Evolutionary conservation across 2,797 vertebrate species (phyloP).

Genomic region (Carcharodon carcharias): DNA sequence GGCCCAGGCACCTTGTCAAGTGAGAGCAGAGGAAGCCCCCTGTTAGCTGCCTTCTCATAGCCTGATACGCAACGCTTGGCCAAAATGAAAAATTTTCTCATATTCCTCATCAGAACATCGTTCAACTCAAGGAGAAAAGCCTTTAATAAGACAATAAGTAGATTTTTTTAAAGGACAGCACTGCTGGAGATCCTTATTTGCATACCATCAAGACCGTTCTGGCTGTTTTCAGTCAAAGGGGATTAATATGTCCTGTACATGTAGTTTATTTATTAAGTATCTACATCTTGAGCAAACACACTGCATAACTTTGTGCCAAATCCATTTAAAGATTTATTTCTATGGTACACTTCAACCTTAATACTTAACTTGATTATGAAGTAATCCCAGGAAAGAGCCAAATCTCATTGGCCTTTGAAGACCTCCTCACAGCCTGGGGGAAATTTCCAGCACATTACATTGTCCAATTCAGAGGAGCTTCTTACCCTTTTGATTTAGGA

Average conservation of each 20-base stretch:
- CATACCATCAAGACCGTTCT: neutral
- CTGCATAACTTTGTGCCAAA: neutral
- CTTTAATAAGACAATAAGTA: neutral
- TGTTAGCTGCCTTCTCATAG: neutral
- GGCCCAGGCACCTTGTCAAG: neutral
- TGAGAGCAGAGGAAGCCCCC: neutral
- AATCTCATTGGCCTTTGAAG: neutral
- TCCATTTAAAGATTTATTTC: neutral
- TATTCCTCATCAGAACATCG: neutral
- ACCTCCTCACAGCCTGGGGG: neutral
- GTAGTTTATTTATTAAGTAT: slow-evolving; percentile 7
- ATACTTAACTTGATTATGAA: slow-evolving; percentile 22
- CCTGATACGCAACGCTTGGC: neutral
- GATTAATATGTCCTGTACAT: neutral
- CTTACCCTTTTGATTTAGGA: neutral
- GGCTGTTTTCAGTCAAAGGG: neutral
- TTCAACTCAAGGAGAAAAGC: neutral
- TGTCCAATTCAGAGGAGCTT: neutral
- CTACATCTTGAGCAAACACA: neutral
- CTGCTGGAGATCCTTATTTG: neutral
- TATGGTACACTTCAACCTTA: neutral
- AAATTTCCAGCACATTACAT: neutral
- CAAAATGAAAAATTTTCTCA: neutral
- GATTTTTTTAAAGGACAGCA: neutral
- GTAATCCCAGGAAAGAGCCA: neutral